Percentiles rank a stretch among this genome's conserved stretches.
Conservation (phyloP, 2,888 invertebrate genomes). For the Cataglyphis rosenhaueri region DNA sequence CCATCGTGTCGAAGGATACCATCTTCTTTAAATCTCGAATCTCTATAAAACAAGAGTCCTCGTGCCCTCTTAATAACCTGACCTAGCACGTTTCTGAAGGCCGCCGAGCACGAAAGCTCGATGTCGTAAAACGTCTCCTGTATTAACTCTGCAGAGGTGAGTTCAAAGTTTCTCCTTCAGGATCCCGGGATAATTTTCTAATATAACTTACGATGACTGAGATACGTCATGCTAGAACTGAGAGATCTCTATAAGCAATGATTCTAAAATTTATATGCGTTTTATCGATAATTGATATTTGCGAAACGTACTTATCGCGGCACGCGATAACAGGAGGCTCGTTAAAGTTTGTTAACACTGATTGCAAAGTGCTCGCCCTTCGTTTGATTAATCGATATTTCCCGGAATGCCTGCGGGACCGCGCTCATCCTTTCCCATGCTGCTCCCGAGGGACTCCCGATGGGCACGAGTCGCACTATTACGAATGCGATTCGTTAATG, state of each 20-base stretch:
- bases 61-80: conserved; percentile 72
- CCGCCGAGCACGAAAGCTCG: conserved; percentile 61
- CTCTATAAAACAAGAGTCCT: conserved; percentile 74
- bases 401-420: conserved; percentile 69
- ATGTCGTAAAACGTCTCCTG: conserved; percentile 63
- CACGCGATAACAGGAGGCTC: conserved; percentile 44
- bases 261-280: conserved; percentile 3
- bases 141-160: conserved; percentile 21
- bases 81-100: conserved; percentile 69
- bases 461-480: conserved; percentile 69
- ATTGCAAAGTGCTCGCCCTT: conserved; percentile 65
- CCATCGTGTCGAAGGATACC: conserved; percentile 69
- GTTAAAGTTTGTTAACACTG: conserved; percentile 59
- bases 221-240: not conserved
- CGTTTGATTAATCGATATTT: conserved; percentile 72
- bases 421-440: conserved; percentile 67
- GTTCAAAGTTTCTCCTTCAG: conserved; percentile 8
- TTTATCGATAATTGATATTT: conserved; percentile 34
- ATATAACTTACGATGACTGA: not conserved
- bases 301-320: conserved; percentile 30
- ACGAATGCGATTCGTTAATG: conserved; percentile 76
- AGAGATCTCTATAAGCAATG: not conserved
- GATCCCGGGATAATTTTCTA: not conserved
- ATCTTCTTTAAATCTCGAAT: conserved; percentile 72
- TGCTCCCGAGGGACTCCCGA: conserved; percentile 65